Evolutionary conservation across 30 jellyfish, hydroid and myxozoan genomes (phyloP).

Genomic region (Sanderia malayensis): DNA sequence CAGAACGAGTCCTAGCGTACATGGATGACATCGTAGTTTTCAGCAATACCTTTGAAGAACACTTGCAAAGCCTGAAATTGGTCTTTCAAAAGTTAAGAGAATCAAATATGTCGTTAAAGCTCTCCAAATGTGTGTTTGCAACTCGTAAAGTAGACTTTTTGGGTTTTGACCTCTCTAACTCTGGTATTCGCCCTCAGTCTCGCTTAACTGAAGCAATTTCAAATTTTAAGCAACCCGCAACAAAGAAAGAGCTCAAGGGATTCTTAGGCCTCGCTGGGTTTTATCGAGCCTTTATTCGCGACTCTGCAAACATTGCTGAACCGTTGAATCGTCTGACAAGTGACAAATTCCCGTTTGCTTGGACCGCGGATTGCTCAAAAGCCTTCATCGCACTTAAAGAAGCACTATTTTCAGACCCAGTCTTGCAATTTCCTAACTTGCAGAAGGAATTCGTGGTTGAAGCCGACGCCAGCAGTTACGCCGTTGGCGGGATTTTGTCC

Average conservation of each 20-base stretch:
- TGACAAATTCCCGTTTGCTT: not conserved
- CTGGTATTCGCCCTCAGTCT: conserved; percentile 11
- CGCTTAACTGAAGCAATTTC: conserved; percentile 14
- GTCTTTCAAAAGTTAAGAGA: not conserved
- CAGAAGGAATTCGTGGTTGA: not conserved
- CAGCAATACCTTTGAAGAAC: conserved; percentile 42
- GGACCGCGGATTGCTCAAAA: conserved; percentile 1
- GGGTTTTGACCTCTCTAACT: not conserved
- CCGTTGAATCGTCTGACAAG: conserved; percentile 19
- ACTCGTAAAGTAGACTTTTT: not conserved
- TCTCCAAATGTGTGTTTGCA: conserved; percentile 5
- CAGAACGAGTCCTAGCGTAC: conserved; percentile 53
- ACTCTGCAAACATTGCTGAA: conserved; percentile 17
- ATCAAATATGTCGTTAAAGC: not conserved
- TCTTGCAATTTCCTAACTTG: not conserved
- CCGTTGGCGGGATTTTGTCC: conserved; percentile 20
- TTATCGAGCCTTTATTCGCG: conserved; percentile 5
- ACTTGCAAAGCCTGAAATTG: not conserved
- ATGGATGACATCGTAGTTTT: conserved; percentile 44
- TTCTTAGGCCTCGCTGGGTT: conserved; percentile 38
- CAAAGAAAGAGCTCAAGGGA: conserved; percentile 13
- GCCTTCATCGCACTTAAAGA: not conserved
- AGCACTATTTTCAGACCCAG: not conserved
- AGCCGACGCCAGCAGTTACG: not conserved
- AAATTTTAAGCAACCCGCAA: conserved; percentile 1